These are phyloP conservation scores for Orthosia incerta DNA, from an alignment of 2,888 invertebrate species.

Conservation along the genomic window DNA sequence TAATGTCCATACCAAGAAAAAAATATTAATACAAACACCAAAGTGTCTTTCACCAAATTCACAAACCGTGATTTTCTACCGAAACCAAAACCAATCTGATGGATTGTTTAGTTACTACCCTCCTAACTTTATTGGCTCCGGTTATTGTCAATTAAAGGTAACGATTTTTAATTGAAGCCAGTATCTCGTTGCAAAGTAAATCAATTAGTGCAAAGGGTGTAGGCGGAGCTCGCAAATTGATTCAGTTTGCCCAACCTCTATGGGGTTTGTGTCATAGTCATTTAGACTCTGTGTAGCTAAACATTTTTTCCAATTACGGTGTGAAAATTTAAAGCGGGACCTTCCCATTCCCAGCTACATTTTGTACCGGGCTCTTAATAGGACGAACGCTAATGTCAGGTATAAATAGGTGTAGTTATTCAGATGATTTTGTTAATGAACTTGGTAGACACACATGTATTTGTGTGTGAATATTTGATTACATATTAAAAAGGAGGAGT, in stretches of 20 bases:
- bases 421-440: conserved; percentile 57
- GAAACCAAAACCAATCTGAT: conserved; percentile 48
- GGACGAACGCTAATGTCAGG: conserved; percentile 32
- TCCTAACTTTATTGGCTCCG: conserved; percentile 70
- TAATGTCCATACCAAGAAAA: neutral
- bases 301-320: conserved; percentile 64
- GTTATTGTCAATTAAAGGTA: conserved; percentile 83
- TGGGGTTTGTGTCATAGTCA: conserved; percentile 60
- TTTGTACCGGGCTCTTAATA: conserved; percentile 41
- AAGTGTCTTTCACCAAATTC: neutral
- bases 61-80: conserved; percentile 26
- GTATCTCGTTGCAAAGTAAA: conserved; percentile 87
- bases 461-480: conserved; percentile 35
- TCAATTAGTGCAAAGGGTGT: conserved; percentile 85
- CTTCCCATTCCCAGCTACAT: conserved; percentile 26
- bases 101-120: conserved; percentile 68
- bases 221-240: conserved; percentile 78
- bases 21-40: neutral
- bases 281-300: conserved; percentile 58
- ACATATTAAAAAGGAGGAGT: conserved; percentile 23
- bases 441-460: conserved; percentile 7
- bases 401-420: conserved; percentile 38
- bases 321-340: conserved; percentile 53
- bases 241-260: conserved; percentile 77
- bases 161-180: conserved; percentile 83